Evolutionary conservation across 2,113 vertebrate genomes (phyloP), one percentile per base, ranked within the genome.

Genomic region (Grammomys dolichurus): DNA sequence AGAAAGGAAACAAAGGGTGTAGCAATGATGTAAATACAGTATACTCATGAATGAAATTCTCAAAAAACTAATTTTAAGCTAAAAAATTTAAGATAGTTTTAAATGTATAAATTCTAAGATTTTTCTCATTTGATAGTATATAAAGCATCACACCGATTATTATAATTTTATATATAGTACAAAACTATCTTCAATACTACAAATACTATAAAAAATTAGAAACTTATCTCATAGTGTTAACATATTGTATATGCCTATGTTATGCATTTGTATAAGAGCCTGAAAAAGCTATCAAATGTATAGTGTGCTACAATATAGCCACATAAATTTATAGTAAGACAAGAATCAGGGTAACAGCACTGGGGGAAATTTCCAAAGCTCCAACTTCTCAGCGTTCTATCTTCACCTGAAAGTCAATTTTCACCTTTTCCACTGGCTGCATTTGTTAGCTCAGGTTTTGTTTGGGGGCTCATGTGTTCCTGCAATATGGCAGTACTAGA

Each of bases 391-490:
- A 98, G 97, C 95, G 98, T 98, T 98, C 98, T 98, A 98, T 98
- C 98, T 97, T 98, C 98, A 98, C 97, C 98, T 98, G 98, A 97
- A 98, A 99, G 98, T 98, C 98, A 98, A 98, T 99, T 99, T 98
- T 98, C 98, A 98, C 98, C 98, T 99, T 98, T 98, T 98, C 98
- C 97, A 98, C 94, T 92, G 96, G 97, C 98, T 98, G 98, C 98
- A 98, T 98, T 98, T 98, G 96, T 98, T 98, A 98, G 97, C 97
- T 98, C 98, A 96, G 96, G 97, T 97, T 98, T 97, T 98, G 98
- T 98, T 98, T 95, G 98, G 95, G 93, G 97, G 98, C 97, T 98
- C 96, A 58, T 81, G 3, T 95, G 92, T 91, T 98, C 97, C 89
- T 97, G 94, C 97, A 97, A 90, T 96, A 97, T 85, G 95, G 98